Conservation (phyloP, 2,888 invertebrate genomes). For the Drosophila phalerata region DNA sequence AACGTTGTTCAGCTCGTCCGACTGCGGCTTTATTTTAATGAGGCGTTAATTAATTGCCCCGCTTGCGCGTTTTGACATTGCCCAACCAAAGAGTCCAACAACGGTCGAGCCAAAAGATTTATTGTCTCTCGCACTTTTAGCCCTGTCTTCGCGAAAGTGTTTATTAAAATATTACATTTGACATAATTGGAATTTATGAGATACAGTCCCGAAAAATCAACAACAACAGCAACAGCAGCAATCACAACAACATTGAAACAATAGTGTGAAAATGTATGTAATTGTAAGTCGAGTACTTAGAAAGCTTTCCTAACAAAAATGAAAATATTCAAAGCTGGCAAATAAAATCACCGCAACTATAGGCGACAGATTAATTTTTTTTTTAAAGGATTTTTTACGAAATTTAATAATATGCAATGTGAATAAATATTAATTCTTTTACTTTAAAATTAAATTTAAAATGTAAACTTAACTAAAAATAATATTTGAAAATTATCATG, state of each 20-base stretch:
- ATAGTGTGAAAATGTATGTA: conserved; percentile 2
- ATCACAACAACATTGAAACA: conserved; percentile 12
- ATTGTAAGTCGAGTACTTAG: not conserved
- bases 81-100: conserved; percentile 39
- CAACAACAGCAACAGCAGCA: conserved; percentile 7
- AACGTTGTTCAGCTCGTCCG: conserved; percentile 3
- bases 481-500: no score
- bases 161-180: conserved; percentile 85
- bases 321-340: not conserved
- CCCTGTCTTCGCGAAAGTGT: conserved; percentile 73
- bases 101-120: conserved; percentile 65
- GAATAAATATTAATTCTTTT: no score
- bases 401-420: no score
- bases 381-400: no score
- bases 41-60: conserved; percentile 84
- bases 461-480: no score
- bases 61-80: conserved; percentile 77
- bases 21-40: conserved; percentile 77
- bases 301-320: not conserved
- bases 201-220: conserved; percentile 31
- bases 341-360: not conserved
- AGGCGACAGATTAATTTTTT: not conserved
- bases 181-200: conserved; percentile 84
- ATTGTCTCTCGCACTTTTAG: conserved; percentile 55
- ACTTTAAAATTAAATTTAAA: no score